Conservation (phyloP, 2,797 vertebrate genomes). For the Microtus obscurus region DNA sequence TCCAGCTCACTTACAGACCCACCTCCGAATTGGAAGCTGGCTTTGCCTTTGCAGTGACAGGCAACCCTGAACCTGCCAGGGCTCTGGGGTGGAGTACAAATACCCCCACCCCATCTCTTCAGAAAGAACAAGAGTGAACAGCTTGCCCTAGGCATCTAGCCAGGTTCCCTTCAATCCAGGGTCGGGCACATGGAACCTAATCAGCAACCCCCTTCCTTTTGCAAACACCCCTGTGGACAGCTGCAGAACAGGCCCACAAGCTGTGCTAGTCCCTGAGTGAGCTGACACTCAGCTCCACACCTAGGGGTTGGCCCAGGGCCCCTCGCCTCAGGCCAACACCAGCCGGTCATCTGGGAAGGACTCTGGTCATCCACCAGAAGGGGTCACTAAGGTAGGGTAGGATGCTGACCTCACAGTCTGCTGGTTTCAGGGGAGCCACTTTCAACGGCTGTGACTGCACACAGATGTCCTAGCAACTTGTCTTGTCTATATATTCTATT, state of each 20-base stretch:
- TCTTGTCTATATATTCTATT: fast-evolving
- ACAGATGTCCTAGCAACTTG: fast-evolving
- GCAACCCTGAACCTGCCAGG: slow-evolving; percentile 57
- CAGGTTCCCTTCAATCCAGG: slow-evolving; percentile 64
- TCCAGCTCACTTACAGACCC: slow-evolving; percentile 45
- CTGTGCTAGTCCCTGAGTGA: not conserved
- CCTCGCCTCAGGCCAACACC: not conserved
- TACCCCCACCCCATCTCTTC: slow-evolving; percentile 29
- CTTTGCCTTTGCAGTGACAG: slow-evolving; percentile 68
- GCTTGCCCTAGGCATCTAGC: slow-evolving; percentile 59
- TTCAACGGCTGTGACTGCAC: no score
- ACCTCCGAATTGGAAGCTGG: slow-evolving; percentile 59
- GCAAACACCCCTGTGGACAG: slow-evolving; percentile 40
- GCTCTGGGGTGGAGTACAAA: slow-evolving; percentile 60
- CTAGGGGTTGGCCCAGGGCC: not conserved
- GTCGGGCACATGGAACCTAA: slow-evolving; percentile 59
- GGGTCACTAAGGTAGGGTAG: not conserved
- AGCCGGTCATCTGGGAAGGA: not conserved
- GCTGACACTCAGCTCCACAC: not conserved
- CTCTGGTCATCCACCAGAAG: not conserved
- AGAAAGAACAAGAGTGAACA: slow-evolving; percentile 50
- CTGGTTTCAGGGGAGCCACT: not conserved
- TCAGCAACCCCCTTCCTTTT: slow-evolving; percentile 63
- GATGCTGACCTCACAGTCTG: not conserved
- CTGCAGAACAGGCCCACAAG: not conserved